Base-by-base conservation (phyloP, 30 jellyfish, hydroid and myxozoan genomes). In the Hydractinia symbiolongicarpus region DNA sequence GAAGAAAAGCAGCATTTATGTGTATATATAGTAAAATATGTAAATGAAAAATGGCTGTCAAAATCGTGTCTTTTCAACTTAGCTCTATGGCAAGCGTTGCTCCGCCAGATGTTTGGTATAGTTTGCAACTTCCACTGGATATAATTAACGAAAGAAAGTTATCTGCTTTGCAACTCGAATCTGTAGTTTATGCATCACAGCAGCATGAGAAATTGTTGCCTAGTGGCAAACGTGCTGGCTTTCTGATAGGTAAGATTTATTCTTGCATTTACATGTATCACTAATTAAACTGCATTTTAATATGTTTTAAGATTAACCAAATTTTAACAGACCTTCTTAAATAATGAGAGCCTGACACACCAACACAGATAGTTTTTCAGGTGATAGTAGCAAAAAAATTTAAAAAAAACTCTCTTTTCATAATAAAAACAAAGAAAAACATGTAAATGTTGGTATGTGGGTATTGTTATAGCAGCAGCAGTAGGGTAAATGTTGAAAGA, bases 81-180 rank as follows among this genome's bases (percentile, higher is more conserved):
- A 95, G 99, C 79, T 95, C 99, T 20, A 89, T 95, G 98, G 98
- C 98, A 16, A 91, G 97, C 73, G 96, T 95, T 44, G 88, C 91
- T 61, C 98, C 99, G 5, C 99, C 99, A 14, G 99, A 95, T 82
- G 94, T 95, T 21, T 89, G 98, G 96, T 95, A 95, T 85, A 89
- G 71, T n/a, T 72, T 95, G 81, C 61, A 86, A 50, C 61, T 95
- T 52, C 98, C 97, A 51, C 73, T 61, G 58, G 95, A 87, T 50
- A 82, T 90, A 8, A 75, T 91, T 19, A 89, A 72, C 60, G 73
- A 88, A 62, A 79, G 96, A 6, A 66, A 56, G 19, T 91, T 95
- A 40, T 95, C 99, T 17, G 96, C 98, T 13, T 86, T 95, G 53
- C 99, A 95, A 79, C 92, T 95, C 14, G 99, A 95, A 71, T 95